Evolutionary conservation across 2,888 invertebrate species (phyloP), one percentile per base, ranked within the genome.

Genomic region (Podotricha telesiphe): DNA sequence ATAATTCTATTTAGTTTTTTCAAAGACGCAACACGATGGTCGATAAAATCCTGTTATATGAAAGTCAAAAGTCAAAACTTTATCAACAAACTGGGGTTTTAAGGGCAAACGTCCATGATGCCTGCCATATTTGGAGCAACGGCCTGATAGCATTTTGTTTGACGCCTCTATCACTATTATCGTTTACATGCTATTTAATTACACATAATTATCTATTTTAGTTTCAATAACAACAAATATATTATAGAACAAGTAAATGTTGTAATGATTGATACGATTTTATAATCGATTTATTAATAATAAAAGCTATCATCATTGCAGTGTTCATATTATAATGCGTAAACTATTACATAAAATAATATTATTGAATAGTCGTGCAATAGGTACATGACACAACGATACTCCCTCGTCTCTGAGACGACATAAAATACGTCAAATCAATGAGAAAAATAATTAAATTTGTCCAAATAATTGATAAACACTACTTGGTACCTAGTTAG

Each of bases 401-500:
- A 53, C 10, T 53, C 6, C n/a, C 50, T 10, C n/a, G n/a, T 34
- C 10, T 17, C 17, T 3, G 0, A 22, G 2, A 28, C 45, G 45
- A 59, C 45, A n/a, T 22, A 42, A 42, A 22, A 42, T 2, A 45
- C 6, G 2, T 22, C 20, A 22, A 45, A 42, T 59, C 1, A 11
- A n/a, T 10, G 1, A 10, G 0, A n/a, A 28, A n/a, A 42, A 6
- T 4, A 17, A 11, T 28, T 11, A 13, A 53, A n/a, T 22, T 11
- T 45, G 15, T 28, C 28, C 11, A 17, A 17, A 17, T 45, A 59
- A n/a, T 50, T 47, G 19, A 11, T 63, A 56, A 67, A 58, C 22
- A 28, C 28, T n/a, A 17, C n/a, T 42, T 50, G 75, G 65, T 91
- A 92, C 92, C 92, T 92, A 86, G 91, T 89, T 83, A 93, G 88